phyloP scores from a whole-genome alignment of 2,797 vertebrate genomes.

The Rhodeus uyekii region DNA sequence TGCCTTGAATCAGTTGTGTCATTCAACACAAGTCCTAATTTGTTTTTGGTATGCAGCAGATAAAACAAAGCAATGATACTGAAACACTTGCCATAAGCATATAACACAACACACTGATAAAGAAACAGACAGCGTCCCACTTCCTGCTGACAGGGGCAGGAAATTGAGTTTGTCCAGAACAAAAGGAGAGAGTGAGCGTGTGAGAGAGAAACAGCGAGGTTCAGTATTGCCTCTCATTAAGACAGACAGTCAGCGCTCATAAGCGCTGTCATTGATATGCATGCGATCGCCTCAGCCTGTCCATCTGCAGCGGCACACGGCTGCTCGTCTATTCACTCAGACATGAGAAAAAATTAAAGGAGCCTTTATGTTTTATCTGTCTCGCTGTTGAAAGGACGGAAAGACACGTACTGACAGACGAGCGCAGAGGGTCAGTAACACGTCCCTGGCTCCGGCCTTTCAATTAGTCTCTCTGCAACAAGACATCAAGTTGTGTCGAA shows the following conservation, averaged over 20 bases:
- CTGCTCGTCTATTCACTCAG: not conserved
- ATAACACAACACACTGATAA: slow-evolving; percentile 33
- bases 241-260: slow-evolving; percentile 17
- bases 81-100: slow-evolving; percentile 35
- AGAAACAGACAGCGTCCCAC: slow-evolving; percentile 32
- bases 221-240: slow-evolving; percentile 29
- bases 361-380: slow-evolving; percentile 38
- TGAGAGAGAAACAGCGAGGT: slow-evolving; percentile 12
- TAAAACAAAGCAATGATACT: slow-evolving; percentile 18
- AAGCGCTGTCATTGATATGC: slow-evolving; percentile 49
- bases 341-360: slow-evolving; percentile 28
- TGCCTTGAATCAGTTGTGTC: not conserved
- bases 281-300: slow-evolving; percentile 6
- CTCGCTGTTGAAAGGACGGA: slow-evolving; percentile 12
- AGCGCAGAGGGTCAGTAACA: slow-evolving; percentile 21
- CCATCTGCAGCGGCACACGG: slow-evolving; percentile 22
- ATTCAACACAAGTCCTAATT: not conserved
- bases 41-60: slow-evolving; percentile 7
- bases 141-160: slow-evolving; percentile 45
- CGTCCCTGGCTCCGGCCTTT: slow-evolving; percentile 22
- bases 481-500: slow-evolving; percentile 18
- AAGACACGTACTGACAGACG: slow-evolving; percentile 23
- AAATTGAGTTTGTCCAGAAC: slow-evolving; percentile 51
- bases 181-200: slow-evolving; percentile 1
- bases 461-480: slow-evolving; percentile 51